Conservation (phyloP, 1,140 invertebrate species). For the Drosophila punjabiensis region DNA sequence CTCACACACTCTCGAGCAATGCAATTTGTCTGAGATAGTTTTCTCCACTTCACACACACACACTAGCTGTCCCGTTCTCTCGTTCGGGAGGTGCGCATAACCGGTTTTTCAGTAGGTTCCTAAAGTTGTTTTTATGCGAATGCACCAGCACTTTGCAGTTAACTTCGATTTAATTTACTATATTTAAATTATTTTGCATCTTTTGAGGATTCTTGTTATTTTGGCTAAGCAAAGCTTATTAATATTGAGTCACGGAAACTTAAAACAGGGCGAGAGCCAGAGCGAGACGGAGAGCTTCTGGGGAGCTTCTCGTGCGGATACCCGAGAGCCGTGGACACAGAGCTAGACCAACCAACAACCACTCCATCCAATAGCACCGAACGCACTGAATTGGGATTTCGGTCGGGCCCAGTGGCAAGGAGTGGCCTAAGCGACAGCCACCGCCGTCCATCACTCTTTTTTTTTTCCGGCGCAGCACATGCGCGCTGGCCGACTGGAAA, state of each 20-base stretch:
- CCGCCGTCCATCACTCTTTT: conserved; percentile 54
- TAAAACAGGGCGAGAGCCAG: background rate
- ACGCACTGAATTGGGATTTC: conserved; percentile 67
- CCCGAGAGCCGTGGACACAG: conserved; percentile 50
- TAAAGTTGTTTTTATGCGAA: conserved; percentile 24
- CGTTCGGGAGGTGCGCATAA: conserved; percentile 69
- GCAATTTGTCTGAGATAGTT: conserved; percentile 47
- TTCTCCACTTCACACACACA: conserved; percentile 42
- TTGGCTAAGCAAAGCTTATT: background rate
- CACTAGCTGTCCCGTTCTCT: conserved; percentile 66
- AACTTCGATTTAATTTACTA: background rate
- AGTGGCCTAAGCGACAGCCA: conserved; percentile 66
- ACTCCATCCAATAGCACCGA: conserved; percentile 84
- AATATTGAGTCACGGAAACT: background rate
- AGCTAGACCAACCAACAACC: conserved; percentile 60
- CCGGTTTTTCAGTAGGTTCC: conserved; percentile 57
- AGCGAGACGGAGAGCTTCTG: conserved; percentile 44
- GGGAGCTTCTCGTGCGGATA: conserved; percentile 65
- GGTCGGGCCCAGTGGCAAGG: conserved; percentile 46
- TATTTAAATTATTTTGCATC: background rate
- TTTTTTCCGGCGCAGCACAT: conserved; percentile 47
- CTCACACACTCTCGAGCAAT: conserved; percentile 1
- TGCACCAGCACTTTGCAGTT: conserved; percentile 25
- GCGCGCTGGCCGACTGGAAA: conserved; percentile 53
- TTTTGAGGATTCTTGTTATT: background rate